Evolutionary conservation across 2,797 vertebrate genomes (phyloP).

Genomic region (Muscicapa comitata): DNA sequence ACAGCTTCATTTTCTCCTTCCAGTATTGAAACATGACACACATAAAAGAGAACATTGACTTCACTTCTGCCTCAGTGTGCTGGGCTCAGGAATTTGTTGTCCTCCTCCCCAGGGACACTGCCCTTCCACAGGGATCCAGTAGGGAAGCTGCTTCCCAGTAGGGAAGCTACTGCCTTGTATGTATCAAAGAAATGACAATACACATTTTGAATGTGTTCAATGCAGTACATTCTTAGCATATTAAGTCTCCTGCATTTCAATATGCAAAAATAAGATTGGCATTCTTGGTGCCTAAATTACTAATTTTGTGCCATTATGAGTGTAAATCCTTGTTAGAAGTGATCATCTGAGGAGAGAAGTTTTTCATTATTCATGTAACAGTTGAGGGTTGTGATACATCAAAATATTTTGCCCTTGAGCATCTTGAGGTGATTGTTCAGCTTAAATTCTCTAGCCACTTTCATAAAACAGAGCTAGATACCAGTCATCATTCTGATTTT

Average conservation of each 20-base stretch:
- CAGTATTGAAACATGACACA: background rate
- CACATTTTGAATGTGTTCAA: background rate
- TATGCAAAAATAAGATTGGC: background rate
- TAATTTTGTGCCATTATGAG: background rate
- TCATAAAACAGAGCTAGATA: background rate
- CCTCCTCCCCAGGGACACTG: background rate
- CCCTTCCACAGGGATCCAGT: background rate
- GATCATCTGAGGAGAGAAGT: background rate
- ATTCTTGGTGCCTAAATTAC: background rate
- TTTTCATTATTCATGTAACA: background rate
- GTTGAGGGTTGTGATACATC: background rate
- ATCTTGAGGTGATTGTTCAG: background rate
- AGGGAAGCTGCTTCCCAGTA: background rate
- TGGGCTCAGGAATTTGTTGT: background rate
- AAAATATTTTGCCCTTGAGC: background rate
- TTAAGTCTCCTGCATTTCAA: background rate
- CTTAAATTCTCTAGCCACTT: background rate
- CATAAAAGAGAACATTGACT: background rate
- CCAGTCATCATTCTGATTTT: background rate
- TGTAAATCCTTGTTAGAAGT: background rate
- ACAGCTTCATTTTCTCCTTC: background rate
- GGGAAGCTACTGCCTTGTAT: background rate
- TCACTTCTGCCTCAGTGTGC: background rate
- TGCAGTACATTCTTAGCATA: background rate
- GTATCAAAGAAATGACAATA: background rate